Evolutionary conservation across 2,888 invertebrate genomes (phyloP).

Genomic region (Drosophila maculinotata): DNA sequence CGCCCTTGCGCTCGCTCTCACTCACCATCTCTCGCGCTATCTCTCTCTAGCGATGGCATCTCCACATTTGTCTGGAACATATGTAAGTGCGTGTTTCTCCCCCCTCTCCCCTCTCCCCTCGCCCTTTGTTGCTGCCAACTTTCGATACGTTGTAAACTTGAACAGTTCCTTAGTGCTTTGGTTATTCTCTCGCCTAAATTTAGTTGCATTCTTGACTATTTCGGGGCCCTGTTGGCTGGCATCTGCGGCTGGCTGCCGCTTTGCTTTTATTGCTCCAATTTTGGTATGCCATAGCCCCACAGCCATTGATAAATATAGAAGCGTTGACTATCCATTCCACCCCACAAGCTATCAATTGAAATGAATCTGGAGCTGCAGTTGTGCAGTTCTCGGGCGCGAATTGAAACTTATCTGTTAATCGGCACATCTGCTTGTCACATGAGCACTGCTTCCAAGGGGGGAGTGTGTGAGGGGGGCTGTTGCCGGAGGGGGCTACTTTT

Average conservation of each 20-base stretch:
- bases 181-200: conserved; percentile 63
- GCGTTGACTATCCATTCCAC: conserved; percentile 10
- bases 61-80: conserved; percentile 64
- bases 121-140: conserved; percentile 1
- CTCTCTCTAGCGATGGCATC: conserved; percentile 9
- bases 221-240: conserved; percentile 38
- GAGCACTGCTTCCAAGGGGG: conserved; percentile 32
- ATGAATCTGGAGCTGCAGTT: conserved; percentile 24
- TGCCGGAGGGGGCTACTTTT: conserved; percentile 7
- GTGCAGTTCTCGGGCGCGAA: conserved; percentile 40
- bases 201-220: conserved; percentile 77
- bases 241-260: conserved; percentile 62
- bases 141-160: conserved; percentile 45
- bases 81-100: conserved; percentile 61
- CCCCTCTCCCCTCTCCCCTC: background rate
- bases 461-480: background rate
- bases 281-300: conserved; percentile 59
- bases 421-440: conserved; percentile 80
- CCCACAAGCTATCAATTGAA: conserved; percentile 52
- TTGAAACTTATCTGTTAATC: conserved; percentile 80
- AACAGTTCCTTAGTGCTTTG: conserved; percentile 45
- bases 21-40: conserved; percentile 13
- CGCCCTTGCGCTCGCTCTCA: conserved; percentile 3
- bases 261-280: conserved; percentile 77
- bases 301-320: conserved; percentile 79